Conservation (phyloP, 37 sponge, comb jelly and placozoan genomes). For the Beroe forskalii region DNA sequence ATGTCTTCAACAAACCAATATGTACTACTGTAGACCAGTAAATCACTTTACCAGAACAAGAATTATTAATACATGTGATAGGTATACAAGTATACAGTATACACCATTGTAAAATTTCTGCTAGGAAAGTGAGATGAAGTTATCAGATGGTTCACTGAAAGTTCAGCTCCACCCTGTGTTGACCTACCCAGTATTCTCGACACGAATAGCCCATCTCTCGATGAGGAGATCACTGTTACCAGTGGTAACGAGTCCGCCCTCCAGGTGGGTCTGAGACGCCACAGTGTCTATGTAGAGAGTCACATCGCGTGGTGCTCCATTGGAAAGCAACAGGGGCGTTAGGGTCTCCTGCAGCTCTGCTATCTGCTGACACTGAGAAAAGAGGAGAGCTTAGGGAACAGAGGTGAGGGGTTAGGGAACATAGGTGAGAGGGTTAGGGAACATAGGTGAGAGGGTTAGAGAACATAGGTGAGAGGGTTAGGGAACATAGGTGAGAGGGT, state of each 20-base stretch:
- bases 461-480: not conserved
- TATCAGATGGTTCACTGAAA: too few relatives aligned
- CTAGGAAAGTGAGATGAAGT: too few relatives aligned
- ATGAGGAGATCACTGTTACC: not conserved
- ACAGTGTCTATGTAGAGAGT: constrained; percentile 8
- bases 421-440: too few relatives aligned
- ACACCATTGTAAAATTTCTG: too few relatives aligned
- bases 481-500: not conserved
- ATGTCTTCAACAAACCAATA: too few relatives aligned
- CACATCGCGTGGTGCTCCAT: too few relatives aligned
- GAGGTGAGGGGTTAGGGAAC: not conserved
- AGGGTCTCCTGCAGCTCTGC: constrained; percentile 7
- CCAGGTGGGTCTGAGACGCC: not conserved
- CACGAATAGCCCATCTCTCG: not conserved
- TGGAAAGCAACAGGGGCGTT: not conserved
- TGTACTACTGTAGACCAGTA: too few relatives aligned
- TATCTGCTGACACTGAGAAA: constrained; percentile 1
- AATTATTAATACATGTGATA: too few relatives aligned
- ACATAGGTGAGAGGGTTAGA: not conserved
- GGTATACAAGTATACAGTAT: too few relatives aligned
- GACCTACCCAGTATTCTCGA: constrained; percentile 4
- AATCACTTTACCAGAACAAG: too few relatives aligned
- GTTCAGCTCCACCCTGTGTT: too few relatives aligned
- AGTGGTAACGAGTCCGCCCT: not conserved
- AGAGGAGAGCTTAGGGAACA: not conserved